Percentiles rank a stretch among this genome's conserved stretches.
These are phyloP conservation scores for Chlamydotis undulata DNA, from an alignment of 2,113 vertebrate species.

Conservation along the genomic window DNA sequence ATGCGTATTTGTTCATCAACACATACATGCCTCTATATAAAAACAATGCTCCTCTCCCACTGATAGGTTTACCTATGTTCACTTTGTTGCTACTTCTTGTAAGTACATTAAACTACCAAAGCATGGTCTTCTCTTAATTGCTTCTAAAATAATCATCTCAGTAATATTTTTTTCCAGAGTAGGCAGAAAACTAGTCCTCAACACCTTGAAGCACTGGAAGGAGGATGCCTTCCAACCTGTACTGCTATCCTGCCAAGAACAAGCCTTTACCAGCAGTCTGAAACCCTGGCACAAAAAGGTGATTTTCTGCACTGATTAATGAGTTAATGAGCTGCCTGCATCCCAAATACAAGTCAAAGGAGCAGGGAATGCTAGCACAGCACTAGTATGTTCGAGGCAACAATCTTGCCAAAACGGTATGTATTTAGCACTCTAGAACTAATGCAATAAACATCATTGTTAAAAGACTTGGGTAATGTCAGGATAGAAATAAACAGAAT, in stretches of 20 bases:
- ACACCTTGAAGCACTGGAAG: background rate
- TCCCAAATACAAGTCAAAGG: background rate
- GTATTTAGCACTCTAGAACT: conserved; percentile 5
- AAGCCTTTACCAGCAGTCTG: background rate
- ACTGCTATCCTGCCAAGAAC: background rate
- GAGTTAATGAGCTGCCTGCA: conserved; percentile 4
- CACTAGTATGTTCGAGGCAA: background rate
- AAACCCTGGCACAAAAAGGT: background rate
- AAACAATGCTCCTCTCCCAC: background rate
- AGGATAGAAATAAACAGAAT: background rate
- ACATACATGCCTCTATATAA: background rate
- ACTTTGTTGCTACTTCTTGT: background rate
- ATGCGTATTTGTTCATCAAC: rapidly evolving
- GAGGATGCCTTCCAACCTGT: background rate
- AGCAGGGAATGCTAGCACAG: background rate
- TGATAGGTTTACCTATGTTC: background rate
- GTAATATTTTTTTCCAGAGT: background rate
- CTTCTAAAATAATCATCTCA: background rate
- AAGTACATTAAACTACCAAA: background rate
- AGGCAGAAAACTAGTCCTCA: background rate
- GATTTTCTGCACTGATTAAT: conserved; percentile 19
- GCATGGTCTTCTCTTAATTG: background rate
- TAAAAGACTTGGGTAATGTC: background rate
- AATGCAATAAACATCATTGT: background rate
- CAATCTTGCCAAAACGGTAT: background rate